Conservation (phyloP, 2,888 invertebrate genomes). For the Teleiodes luculella region DNA sequence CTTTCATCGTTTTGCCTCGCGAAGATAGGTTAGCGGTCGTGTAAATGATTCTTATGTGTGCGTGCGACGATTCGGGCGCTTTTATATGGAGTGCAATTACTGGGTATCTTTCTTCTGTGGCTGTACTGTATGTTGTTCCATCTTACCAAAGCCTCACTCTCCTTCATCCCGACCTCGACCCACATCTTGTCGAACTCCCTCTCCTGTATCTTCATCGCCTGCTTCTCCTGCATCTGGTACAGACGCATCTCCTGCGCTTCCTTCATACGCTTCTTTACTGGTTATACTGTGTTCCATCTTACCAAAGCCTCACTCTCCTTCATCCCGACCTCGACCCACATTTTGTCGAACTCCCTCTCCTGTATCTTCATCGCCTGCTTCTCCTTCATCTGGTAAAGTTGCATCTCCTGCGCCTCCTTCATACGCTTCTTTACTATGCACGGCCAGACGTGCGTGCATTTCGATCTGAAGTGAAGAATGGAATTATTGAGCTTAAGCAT, state of each 20-base stretch:
- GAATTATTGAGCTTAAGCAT: neutral
- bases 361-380: slow-evolving; percentile 72
- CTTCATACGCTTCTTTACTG: too few species aligned
- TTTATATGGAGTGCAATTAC: too few species aligned
- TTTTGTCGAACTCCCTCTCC: slow-evolving; percentile 76
- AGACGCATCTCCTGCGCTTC: too few species aligned
- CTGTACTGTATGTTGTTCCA: too few species aligned
- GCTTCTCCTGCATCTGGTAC: neutral
- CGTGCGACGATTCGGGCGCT: too few species aligned
- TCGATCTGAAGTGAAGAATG: slow-evolving; percentile 58
- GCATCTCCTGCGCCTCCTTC: slow-evolving; percentile 72
- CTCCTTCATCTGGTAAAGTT: slow-evolving; percentile 80
- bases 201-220: slow-evolving; percentile 61
- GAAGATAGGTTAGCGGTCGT: too few species aligned
- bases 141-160: slow-evolving; percentile 64
- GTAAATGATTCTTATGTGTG: too few species aligned
- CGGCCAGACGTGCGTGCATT: slow-evolving; percentile 58
- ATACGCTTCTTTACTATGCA: slow-evolving; percentile 63
- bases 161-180: slow-evolving; percentile 78
- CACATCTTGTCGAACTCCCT: slow-evolving; percentile 80
- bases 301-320: slow-evolving; percentile 77
- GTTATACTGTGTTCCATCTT: slow-evolving; percentile 13
- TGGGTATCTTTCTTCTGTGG: too few species aligned
- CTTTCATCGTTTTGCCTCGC: too few species aligned
- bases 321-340: slow-evolving; percentile 80